Evolutionary conservation across 2,797 vertebrate species (phyloP), one percentile per base, ranked within the genome.

Genomic region (Telmatherina bonti): DNA sequence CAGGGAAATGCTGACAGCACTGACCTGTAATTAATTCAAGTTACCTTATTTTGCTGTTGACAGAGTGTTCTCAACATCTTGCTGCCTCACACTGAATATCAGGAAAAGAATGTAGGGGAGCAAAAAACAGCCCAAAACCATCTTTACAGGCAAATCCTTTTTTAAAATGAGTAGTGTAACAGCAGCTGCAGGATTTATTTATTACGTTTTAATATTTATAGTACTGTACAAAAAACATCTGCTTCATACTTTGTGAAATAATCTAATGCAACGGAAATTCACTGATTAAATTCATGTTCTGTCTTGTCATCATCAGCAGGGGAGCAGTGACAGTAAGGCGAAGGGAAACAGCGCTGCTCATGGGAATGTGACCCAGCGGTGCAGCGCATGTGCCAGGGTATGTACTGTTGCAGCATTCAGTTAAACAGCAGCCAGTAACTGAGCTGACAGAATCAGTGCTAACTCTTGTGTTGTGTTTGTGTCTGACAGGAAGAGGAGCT

Each of bases 401-500:
- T 51, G 93, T 71, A 7, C 43, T 31, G 15, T 5, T 2, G 15
- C 64, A 35, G 65, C 6, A 27, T 41, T 83, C 49, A 13, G 16
- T 57, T 33, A 24, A 70, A 55, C 62, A 31, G 3, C 57, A 69
- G 49, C 55, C 11, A 54, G 51, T 75, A 59, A 31, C 15, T 2
- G 38, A 16, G 64, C 58, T 26, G 29, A 18, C 47, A 11, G 45
- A 59, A 26, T 59, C 57, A 73, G 54, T 47, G 30, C 20, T 78
- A n/a, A 70, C 11, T 55, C 49, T 67, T n/a, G 20, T 68, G 10
- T 22, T 69, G 51, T n/a, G 6, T 72, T 33, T 85, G 64, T 67
- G 76, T 60, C 55, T 66, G 78, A 47, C 74, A 97, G 96, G 96
- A 96, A 82, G 95, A 97, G 88, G 96, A 96, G 85, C 87, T 96